These are phyloP conservation scores for Julus scanicus DNA, from an alignment of 2,888 invertebrate genomes.

Conservation along the genomic window DNA sequence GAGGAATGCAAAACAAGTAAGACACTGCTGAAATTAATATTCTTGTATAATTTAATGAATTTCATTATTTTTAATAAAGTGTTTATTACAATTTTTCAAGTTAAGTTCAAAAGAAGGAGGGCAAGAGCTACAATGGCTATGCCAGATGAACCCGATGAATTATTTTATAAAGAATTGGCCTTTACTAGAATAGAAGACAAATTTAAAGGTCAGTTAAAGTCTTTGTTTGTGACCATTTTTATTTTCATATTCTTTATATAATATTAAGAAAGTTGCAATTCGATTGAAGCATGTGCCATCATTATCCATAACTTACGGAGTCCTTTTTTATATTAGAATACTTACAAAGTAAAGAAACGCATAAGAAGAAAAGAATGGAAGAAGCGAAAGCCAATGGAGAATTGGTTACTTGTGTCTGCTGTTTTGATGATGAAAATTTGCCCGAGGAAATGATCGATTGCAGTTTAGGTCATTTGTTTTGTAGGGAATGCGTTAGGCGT, in stretches of 20 bases:
- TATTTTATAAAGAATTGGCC: constrained; percentile 56
- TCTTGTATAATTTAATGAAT: background rate
- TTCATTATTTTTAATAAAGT: too few relatives aligned
- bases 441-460: constrained; percentile 67
- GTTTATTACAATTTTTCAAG: background rate
- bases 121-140: background rate
- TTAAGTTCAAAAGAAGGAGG: background rate
- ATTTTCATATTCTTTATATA: background rate
- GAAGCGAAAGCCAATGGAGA: constrained; percentile 65
- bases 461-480: constrained; percentile 68
- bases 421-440: constrained; percentile 71
- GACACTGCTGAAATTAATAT: background rate
- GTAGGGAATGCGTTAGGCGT: constrained; percentile 68
- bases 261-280: too few relatives aligned
- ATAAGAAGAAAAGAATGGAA: constrained; percentile 62
- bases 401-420: constrained; percentile 70
- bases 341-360: constrained; percentile 59
- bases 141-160: constrained; percentile 47
- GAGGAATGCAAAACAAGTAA: constrained; percentile 1
- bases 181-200: constrained; percentile 51
- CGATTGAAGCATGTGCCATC: background rate
- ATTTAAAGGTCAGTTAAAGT: background rate
- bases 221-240: too few relatives aligned
- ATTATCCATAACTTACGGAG: background rate
- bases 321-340: background rate